Percentiles rank a stretch among this genome's conserved stretches.
phyloP scores from a whole-genome alignment of 2,113 vertebrate genomes.

The Sus scrofa region T2T-Sscrofa CM000820.6:11155001-11155500 shows the following conservation, averaged over 20 bases:
- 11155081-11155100: background rate
- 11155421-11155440: background rate
- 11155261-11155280: slow-evolving; percentile 42
- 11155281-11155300: slow-evolving; percentile 34
- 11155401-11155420: slow-evolving; percentile 47
- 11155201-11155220: slow-evolving; percentile 43
- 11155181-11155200: slow-evolving; percentile 37
- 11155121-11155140: background rate
- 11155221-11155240: slow-evolving; percentile 28
- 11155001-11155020: background rate
- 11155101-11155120: background rate
- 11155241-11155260: slow-evolving; percentile 54
- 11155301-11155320: slow-evolving; percentile 77
- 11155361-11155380: slow-evolving; percentile 98
- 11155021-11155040: slow-evolving; percentile 14
- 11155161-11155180: background rate
- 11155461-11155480: background rate
- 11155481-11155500: slow-evolving; percentile 31
- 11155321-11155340: slow-evolving; percentile 97
- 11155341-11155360: slow-evolving; percentile 99
- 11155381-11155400: slow-evolving; percentile 89
- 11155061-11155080: background rate
- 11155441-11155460: slow-evolving; percentile 25
- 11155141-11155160: slow-evolving; percentile 33
- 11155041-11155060: slow-evolving; percentile 9